These are phyloP conservation scores for Adelosebastes latens DNA, from an alignment of 2,797 vertebrate genomes.

Conservation along the genomic window DNA sequence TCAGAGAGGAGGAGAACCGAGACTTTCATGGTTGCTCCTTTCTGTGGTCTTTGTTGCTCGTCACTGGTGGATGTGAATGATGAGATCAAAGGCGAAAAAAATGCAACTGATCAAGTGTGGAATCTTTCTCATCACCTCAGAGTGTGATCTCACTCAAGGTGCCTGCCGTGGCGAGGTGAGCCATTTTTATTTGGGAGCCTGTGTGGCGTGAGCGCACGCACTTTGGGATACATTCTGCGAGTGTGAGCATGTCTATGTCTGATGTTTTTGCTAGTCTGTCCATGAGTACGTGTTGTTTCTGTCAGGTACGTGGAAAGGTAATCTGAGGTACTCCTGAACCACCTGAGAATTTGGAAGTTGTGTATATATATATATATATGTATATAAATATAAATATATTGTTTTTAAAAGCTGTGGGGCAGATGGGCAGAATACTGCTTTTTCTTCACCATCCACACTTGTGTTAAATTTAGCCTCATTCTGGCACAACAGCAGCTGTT, in stretches of 20 bases:
- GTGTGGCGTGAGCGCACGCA: not conserved
- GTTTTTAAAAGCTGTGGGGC: constrained; percentile 33
- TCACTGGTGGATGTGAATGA: constrained; percentile 34
- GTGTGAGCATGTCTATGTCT: not conserved
- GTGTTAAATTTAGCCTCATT: constrained; percentile 74
- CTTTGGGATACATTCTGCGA: not conserved
- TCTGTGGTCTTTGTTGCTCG: constrained; percentile 39
- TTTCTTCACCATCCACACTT: constrained; percentile 64
- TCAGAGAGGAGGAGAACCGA: constrained; percentile 34
- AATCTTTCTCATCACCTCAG: constrained; percentile 54
- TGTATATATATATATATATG: not conserved
- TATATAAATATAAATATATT: too few relatives aligned
- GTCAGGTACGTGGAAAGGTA: constrained; percentile 29
- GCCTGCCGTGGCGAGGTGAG: constrained; percentile 13
- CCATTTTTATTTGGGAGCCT: constrained; percentile 4
- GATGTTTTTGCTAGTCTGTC: constrained; percentile 7
- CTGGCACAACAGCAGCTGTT: constrained; percentile 74
- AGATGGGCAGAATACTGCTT: constrained; percentile 64
- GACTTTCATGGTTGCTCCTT: constrained; percentile 25
- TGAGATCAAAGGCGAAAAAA: constrained; percentile 74
- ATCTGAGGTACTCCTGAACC: constrained; percentile 38
- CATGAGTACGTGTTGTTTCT: not conserved
- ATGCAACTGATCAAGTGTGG: constrained; percentile 63
- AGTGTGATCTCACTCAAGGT: constrained; percentile 45
- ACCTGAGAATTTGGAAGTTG: constrained; percentile 39